Conservation (phyloP, 2,888 invertebrate species). For the Drosophila mimetica region DNA sequence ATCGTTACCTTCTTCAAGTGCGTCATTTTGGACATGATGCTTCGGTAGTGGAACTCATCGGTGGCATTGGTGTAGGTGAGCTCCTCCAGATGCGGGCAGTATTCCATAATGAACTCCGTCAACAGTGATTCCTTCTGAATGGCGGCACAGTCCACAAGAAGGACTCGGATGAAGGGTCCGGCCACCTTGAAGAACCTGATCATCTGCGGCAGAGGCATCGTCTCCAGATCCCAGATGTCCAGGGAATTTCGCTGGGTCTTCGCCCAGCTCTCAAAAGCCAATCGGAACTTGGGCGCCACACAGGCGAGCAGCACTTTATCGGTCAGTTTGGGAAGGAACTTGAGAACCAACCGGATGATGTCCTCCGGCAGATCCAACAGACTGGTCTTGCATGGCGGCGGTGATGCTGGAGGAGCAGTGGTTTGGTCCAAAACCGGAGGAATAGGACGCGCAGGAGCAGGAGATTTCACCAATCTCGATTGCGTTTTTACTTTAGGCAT, state of each 20-base stretch:
- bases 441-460: not conserved
- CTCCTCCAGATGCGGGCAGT: constrained; percentile 59
- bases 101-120: constrained; percentile 63
- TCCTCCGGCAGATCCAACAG: constrained; percentile 60
- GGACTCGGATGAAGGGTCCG: constrained; percentile 48
- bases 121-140: constrained; percentile 64
- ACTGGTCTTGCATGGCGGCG: not conserved
- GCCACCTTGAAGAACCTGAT: constrained; percentile 64
- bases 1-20: constrained; percentile 49
- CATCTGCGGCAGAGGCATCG: constrained; percentile 58
- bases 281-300: constrained; percentile 48
- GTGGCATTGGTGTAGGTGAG: constrained; percentile 60
- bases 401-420: constrained; percentile 1
- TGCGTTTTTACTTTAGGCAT: constrained; percentile 23
- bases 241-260: constrained; percentile 29
- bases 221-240: constrained; percentile 53
- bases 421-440: not conserved
- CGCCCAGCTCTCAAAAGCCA: constrained; percentile 56
- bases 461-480: not conserved
- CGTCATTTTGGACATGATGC: constrained; percentile 47
- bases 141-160: constrained; percentile 51
- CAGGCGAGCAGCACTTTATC: constrained; percentile 62
- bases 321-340: constrained; percentile 46
- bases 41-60: constrained; percentile 60
- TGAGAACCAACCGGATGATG: constrained; percentile 47